Conservation (phyloP, 2,113 vertebrate species). For the Pungitius pungitius region DNA sequence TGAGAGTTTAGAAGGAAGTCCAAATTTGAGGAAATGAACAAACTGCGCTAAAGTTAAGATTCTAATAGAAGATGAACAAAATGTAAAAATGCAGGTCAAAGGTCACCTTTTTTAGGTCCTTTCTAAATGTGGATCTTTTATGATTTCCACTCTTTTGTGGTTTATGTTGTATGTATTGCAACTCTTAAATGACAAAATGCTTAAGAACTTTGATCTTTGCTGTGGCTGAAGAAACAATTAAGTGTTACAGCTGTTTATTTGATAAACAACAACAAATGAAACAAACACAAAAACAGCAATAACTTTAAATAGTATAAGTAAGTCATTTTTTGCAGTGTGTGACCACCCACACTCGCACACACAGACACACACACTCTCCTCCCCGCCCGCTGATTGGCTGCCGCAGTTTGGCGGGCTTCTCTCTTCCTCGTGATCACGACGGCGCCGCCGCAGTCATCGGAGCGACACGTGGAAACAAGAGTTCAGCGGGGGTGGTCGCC, state of each 20-base stretch:
- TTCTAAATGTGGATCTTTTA: not conserved
- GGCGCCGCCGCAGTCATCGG: conserved; percentile 4
- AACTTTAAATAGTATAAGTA: not conserved
- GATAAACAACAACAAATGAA: not conserved
- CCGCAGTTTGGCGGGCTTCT: conserved; percentile 68
- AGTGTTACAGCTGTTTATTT: not conserved
- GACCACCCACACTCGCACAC: conserved; percentile 33
- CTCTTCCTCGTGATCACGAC: conserved; percentile 46
- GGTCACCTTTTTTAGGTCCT: not conserved
- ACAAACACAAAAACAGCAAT: not conserved
- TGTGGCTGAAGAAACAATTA: not conserved
- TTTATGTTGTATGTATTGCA: not conserved
- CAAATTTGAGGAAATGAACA: not conserved
- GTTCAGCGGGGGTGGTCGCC: conserved; percentile 65
- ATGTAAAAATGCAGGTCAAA: not conserved
- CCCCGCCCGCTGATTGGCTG: conserved; percentile 62
- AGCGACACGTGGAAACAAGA: conserved; percentile 59
- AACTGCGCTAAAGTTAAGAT: not conserved
- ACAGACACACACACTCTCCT: conserved; percentile 15
- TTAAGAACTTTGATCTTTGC: not conserved
- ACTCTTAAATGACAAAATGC: not conserved
- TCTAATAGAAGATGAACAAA: not conserved
- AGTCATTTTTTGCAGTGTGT: conserved; percentile 47
- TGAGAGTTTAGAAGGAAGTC: not conserved
- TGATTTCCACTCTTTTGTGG: not conserved